These are phyloP conservation scores for Rhingia rostrata DNA, from an alignment of 2,888 invertebrate genomes.

Conservation along the genomic window DNA sequence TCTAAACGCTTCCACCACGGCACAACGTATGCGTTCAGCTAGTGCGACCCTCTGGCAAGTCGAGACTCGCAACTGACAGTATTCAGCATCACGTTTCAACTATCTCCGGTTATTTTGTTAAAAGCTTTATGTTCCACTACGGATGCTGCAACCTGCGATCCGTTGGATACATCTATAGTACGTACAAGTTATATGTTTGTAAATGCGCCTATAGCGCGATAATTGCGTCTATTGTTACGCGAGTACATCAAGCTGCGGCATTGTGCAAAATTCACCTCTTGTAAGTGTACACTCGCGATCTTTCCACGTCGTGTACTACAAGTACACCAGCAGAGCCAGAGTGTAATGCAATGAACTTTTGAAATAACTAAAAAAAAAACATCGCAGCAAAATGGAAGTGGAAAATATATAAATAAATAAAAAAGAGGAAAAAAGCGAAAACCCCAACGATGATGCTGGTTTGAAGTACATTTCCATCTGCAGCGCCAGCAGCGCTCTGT, in stretches of 20 bases:
- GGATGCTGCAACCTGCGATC: constrained; percentile 68
- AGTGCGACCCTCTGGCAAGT: constrained; percentile 9
- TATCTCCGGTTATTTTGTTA: constrained; percentile 61
- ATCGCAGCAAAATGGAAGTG: not conserved
- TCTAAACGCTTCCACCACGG: not conserved
- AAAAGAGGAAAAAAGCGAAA: constrained; percentile 6
- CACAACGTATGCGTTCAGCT: not conserved
- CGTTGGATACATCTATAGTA: constrained; percentile 32
- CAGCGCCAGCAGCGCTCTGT: constrained; percentile 12
- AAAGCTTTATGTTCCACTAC: constrained; percentile 56
- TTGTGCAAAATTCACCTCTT: constrained; percentile 69
- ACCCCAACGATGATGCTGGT: constrained; percentile 13
- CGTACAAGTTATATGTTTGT: constrained; percentile 9
- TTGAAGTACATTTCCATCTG: constrained; percentile 34
- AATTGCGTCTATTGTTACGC: constrained; percentile 67
- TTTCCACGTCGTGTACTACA: constrained; percentile 26
- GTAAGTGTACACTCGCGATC: constrained; percentile 32
- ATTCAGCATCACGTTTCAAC: constrained; percentile 65
- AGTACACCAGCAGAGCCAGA: constrained; percentile 23
- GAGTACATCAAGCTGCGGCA: constrained; percentile 34
- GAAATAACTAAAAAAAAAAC: constrained; percentile 51
- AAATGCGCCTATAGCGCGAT: constrained; percentile 34
- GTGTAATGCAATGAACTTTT: constrained; percentile 71
- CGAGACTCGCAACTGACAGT: not conserved
- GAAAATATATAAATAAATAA: constrained; percentile 2